These are phyloP conservation scores for Sabatieria punctata DNA, from an alignment of 2,888 invertebrate genomes.

Conservation along the genomic window DNA sequence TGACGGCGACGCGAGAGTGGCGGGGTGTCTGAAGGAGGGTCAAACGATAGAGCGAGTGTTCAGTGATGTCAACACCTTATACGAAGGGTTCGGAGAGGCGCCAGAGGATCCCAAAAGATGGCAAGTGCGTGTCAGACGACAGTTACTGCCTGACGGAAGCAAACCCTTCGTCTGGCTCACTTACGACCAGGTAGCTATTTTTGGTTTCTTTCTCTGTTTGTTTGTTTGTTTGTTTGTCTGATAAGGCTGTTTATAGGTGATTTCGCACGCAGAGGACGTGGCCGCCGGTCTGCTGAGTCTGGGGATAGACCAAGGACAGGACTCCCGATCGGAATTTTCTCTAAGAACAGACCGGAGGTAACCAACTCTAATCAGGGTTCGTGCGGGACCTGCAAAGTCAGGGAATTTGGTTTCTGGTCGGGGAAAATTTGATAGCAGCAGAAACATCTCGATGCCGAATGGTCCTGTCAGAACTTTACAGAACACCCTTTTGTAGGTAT, in stretches of 20 bases:
- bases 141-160: constrained; percentile 17
- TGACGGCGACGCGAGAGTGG: constrained; percentile 24
- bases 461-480: too few species aligned
- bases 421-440: too few species aligned
- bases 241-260: constrained; percentile 12
- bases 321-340: constrained; percentile 34
- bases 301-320: constrained; percentile 28
- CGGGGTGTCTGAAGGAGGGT: constrained; percentile 18
- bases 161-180: constrained; percentile 23
- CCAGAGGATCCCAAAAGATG: constrained; percentile 69
- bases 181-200: neutral
- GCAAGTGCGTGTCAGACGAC: constrained; percentile 24
- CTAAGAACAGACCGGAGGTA: constrained; percentile 36
- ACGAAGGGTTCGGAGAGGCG: constrained; percentile 77
- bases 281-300: constrained; percentile 32
- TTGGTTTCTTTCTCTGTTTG: too few species aligned
- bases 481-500: too few species aligned
- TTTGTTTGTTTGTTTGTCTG: too few species aligned
- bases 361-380: too few species aligned
- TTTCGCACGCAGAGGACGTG: constrained; percentile 29
- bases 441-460: too few species aligned
- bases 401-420: too few species aligned
- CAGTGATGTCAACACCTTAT: constrained; percentile 70
- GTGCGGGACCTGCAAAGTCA: too few species aligned
- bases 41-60: constrained; percentile 44